phyloP scores from a whole-genome alignment of 2,113 vertebrate genomes.

The Ploceus nigricollis region DNA sequence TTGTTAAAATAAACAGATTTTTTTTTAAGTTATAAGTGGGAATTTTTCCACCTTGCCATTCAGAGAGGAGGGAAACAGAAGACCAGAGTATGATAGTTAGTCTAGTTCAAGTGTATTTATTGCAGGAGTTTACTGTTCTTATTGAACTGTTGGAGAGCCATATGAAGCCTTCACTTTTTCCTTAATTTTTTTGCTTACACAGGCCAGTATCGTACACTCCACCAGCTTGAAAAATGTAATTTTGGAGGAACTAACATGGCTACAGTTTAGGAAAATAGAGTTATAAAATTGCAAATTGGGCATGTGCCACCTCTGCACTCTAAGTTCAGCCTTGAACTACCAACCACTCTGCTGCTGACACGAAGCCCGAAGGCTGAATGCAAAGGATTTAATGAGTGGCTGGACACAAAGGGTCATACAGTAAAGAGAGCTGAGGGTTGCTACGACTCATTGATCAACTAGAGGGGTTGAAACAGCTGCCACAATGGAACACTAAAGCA shows the following conservation, averaged over 20 bases:
- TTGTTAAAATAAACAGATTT: background rate
- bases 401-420: background rate
- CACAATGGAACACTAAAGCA: background rate
- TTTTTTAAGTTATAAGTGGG: background rate
- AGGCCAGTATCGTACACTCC: background rate
- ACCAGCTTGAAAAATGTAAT: background rate
- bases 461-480: background rate
- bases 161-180: background rate
- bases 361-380: accelerated
- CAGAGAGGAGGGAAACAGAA: background rate
- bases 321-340: background rate
- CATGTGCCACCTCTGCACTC: too few relatives aligned
- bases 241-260: background rate
- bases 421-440: background rate
- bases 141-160: background rate
- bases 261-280: background rate
- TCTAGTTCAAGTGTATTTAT: background rate
- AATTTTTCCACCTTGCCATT: background rate
- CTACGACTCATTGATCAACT: accelerated
- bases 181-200: background rate
- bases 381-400: background rate
- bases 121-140: background rate
- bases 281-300: background rate
- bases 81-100: background rate
- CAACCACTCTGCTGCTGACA: background rate